These are phyloP conservation scores for Parelbella ahira DNA, from an alignment of 2,888 invertebrate species.

Conservation along the genomic window DNA sequence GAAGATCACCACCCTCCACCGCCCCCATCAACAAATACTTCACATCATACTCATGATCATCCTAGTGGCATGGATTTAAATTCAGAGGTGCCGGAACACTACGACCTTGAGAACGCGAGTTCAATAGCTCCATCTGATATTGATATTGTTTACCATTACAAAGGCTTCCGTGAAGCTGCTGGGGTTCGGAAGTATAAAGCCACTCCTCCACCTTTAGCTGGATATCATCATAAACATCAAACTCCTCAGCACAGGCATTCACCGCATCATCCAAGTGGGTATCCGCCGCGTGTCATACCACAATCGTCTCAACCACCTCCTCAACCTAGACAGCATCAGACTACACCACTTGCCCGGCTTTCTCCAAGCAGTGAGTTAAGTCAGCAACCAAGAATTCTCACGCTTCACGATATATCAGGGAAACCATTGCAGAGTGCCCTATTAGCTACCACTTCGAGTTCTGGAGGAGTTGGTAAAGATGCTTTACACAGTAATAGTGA, in stretches of 20 bases:
- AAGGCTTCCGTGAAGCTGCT: slow-evolving; percentile 92
- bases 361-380: slow-evolving; percentile 96
- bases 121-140: slow-evolving; percentile 98
- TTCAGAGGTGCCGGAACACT: slow-evolving; percentile 93
- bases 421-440: slow-evolving; percentile 94
- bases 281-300: slow-evolving; percentile 86
- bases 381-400: slow-evolving; percentile 95
- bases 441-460: slow-evolving; percentile 93
- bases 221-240: slow-evolving; percentile 89
- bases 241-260: slow-evolving; percentile 88
- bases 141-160: slow-evolving; percentile 97
- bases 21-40: slow-evolving; percentile 86
- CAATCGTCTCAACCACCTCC: slow-evolving; percentile 85
- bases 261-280: slow-evolving; percentile 87
- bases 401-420: slow-evolving; percentile 95
- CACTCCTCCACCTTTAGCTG: slow-evolving; percentile 89
- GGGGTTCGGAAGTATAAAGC: slow-evolving; percentile 93
- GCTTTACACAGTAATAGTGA: slow-evolving; percentile 95
- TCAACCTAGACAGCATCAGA: slow-evolving; percentile 88
- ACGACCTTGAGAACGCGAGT: slow-evolving; percentile 97
- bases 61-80: slow-evolving; percentile 87
- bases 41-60: slow-evolving; percentile 87
- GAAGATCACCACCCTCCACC: slow-evolving; percentile 90
- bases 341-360: slow-evolving; percentile 92
- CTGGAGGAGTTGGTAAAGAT: slow-evolving; percentile 93